These are phyloP conservation scores for Siniperca knerii DNA, from an alignment of 2,113 vertebrate species.

Conservation along the genomic window DNA sequence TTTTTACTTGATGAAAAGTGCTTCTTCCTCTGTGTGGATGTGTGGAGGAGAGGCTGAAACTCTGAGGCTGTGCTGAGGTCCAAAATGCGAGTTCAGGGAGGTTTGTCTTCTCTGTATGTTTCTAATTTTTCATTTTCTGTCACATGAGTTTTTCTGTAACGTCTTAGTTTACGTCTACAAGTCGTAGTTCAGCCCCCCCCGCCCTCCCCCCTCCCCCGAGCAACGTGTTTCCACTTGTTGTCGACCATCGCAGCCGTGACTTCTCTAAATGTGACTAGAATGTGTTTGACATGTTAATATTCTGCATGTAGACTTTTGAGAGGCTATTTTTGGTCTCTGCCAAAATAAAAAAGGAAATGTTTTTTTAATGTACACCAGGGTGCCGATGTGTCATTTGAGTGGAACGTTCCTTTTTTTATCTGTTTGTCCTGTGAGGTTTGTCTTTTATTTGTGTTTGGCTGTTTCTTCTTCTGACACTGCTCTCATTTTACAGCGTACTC, in stretches of 20 bases:
- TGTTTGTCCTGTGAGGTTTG: background rate
- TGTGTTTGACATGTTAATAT: constrained; percentile 89
- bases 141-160: constrained; percentile 43
- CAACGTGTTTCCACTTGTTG: constrained; percentile 83
- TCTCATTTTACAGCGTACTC: background rate
- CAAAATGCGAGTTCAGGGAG: background rate
- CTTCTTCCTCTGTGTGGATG: background rate
- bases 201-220: constrained; percentile 40
- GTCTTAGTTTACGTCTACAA: constrained; percentile 71
- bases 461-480: background rate
- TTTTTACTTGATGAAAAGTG: background rate
- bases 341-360: constrained; percentile 73
- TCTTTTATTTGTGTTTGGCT: background rate
- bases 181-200: constrained; percentile 76
- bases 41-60: background rate
- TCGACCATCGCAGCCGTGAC: constrained; percentile 85
- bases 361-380: constrained; percentile 59
- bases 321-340: constrained; percentile 85
- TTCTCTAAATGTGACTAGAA: constrained; percentile 87
- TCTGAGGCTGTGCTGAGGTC: constrained; percentile 1
- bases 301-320: constrained; percentile 91
- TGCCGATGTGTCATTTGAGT: constrained; percentile 36
- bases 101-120: constrained; percentile 23
- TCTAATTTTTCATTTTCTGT: background rate
- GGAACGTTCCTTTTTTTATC: background rate